These are phyloP conservation scores for Battus philenor DNA, from an alignment of 1,140 invertebrate genomes.

Conservation along the genomic window DNA sequence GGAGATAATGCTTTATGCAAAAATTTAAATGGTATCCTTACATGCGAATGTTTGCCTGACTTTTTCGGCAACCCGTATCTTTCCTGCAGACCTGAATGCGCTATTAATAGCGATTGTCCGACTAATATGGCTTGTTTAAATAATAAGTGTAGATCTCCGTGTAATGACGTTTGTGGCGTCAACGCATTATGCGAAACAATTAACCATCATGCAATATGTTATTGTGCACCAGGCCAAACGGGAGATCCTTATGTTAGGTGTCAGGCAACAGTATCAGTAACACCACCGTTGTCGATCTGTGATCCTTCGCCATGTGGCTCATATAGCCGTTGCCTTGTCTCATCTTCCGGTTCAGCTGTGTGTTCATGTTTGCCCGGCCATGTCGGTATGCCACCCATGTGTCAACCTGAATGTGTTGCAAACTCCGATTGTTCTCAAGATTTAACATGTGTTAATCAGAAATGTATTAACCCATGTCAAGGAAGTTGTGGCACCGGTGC, in stretches of 20 bases:
- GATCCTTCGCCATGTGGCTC: slow-evolving; percentile 88
- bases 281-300: slow-evolving; percentile 76
- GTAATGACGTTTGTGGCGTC: slow-evolving; percentile 84
- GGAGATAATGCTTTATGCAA: slow-evolving; percentile 86
- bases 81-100: slow-evolving; percentile 86
- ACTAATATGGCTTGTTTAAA: slow-evolving; percentile 83
- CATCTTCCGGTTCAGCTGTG: slow-evolving; percentile 81
- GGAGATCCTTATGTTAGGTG: slow-evolving; percentile 90
- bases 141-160: slow-evolving; percentile 88
- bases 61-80: slow-evolving; percentile 86
- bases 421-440: slow-evolving; percentile 87
- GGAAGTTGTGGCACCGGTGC: slow-evolving; percentile 86
- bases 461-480: slow-evolving; percentile 86
- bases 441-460: slow-evolving; percentile 86
- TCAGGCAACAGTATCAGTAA: slow-evolving; percentile 66
- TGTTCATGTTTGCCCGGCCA: slow-evolving; percentile 89
- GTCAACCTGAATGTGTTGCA: slow-evolving; percentile 87
- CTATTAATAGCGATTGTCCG: slow-evolving; percentile 86
- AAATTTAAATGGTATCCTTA: slow-evolving; percentile 75
- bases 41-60: slow-evolving; percentile 80
- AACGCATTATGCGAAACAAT: slow-evolving; percentile 85
- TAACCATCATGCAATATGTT: slow-evolving; percentile 88
- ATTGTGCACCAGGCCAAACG: slow-evolving; percentile 81
- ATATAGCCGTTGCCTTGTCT: slow-evolving; percentile 85
- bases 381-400: slow-evolving; percentile 86